Conservation (phyloP, 2,797 vertebrate species). For the Todus mexicanus region DNA sequence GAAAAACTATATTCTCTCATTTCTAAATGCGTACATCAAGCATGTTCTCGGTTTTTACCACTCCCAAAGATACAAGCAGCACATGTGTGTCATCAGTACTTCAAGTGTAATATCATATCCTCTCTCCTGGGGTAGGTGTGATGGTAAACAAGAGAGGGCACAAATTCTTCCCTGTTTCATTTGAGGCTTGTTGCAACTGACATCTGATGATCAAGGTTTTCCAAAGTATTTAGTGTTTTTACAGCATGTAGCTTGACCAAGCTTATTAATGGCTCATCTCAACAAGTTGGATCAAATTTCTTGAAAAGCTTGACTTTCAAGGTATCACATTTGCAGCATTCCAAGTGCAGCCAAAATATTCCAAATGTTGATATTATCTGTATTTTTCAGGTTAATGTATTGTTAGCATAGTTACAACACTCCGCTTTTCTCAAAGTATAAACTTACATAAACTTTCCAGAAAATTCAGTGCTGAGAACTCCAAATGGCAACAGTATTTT, state of each 20-base stretch:
- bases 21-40: background rate
- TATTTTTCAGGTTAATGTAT: background rate
- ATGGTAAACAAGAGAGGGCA: background rate
- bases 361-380: background rate
- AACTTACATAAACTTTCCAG: background rate
- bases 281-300: background rate
- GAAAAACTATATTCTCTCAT: background rate
- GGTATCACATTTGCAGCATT: background rate
- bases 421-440: background rate
- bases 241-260: background rate
- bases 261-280: background rate
- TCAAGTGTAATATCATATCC: background rate
- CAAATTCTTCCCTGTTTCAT: background rate
- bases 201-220: background rate
- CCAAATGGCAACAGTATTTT: background rate
- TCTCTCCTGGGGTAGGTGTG: background rate
- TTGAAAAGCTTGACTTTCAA: background rate
- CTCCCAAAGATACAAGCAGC: background rate
- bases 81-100: background rate
- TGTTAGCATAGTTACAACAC: background rate
- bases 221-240: background rate
- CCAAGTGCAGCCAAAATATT: background rate
- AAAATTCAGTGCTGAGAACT: background rate
- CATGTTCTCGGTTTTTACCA: accelerated
- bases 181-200: background rate